phyloP scores from a whole-genome alignment of 2,888 invertebrate species.

The Lomographa bimaculata region DNA sequence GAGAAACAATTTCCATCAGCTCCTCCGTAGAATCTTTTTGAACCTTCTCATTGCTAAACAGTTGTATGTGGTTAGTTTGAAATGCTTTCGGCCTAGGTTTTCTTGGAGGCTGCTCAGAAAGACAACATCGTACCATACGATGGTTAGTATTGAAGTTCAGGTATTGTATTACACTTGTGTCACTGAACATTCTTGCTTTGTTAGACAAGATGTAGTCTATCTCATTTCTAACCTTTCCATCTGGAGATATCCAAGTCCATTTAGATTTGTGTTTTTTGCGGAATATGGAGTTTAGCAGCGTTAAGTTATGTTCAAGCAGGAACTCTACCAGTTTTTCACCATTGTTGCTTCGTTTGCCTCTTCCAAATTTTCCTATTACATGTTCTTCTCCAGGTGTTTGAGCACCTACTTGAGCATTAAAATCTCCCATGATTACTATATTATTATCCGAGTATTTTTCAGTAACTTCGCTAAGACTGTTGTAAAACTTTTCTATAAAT shows the following conservation, averaged over 20 bases:
- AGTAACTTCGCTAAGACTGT: background rate
- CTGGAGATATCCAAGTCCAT: too few species aligned
- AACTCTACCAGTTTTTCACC: constrained; percentile 20
- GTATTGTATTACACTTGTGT: background rate
- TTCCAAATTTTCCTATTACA: constrained; percentile 17
- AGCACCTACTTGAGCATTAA: constrained; percentile 26
- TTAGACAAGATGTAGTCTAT: too few species aligned
- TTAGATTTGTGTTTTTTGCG: constrained; percentile 26
- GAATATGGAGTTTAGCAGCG: constrained; percentile 19
- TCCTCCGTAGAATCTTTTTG: background rate
- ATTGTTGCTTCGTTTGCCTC: constrained; percentile 22
- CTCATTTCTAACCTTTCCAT: constrained; percentile 24
- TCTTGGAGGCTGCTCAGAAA: background rate
- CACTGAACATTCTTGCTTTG: background rate
- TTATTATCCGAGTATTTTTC: constrained; percentile 14
- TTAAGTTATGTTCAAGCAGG: constrained; percentile 19
- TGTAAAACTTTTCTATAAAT: constrained; percentile 6
- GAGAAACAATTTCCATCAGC: background rate
- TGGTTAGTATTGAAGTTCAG: constrained; percentile 4
- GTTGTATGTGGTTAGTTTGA: background rate
- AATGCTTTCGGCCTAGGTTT: background rate
- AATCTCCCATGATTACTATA: constrained; percentile 28
- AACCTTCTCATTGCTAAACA: background rate
- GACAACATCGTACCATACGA: constrained; percentile 17
- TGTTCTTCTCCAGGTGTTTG: constrained; percentile 9